Evolutionary conservation across 2,888 invertebrate species (phyloP).

Genomic region (Agapostemon virescens): DNA sequence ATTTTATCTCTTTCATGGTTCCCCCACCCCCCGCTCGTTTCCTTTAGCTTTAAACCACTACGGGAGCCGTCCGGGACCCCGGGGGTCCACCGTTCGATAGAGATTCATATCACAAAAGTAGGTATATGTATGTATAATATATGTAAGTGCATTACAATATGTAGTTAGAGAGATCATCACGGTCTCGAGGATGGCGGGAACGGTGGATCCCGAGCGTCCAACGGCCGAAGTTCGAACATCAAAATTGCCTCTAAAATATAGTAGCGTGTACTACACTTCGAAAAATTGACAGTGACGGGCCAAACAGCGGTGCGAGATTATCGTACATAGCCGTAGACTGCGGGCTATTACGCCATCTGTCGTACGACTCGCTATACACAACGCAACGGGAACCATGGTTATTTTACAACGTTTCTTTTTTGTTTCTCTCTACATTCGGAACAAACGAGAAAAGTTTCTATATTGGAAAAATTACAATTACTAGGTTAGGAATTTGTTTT

Average conservation of each 20-base stretch:
- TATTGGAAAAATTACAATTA: too few relatives aligned
- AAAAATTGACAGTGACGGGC: slow-evolving; percentile 68
- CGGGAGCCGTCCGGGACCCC: slow-evolving; percentile 38
- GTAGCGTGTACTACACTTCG: slow-evolving; percentile 61
- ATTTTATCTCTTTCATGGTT: slow-evolving; percentile 2
- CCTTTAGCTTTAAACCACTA: slow-evolving; percentile 35
- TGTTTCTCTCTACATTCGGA: background rate
- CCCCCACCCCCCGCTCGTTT: background rate
- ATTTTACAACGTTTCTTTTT: too few relatives aligned
- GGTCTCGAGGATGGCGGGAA: slow-evolving; percentile 53
- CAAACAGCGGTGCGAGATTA: slow-evolving; percentile 57
- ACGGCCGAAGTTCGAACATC: slow-evolving; percentile 48
- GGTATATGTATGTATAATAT: slow-evolving; percentile 32
- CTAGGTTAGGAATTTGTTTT: too few relatives aligned
- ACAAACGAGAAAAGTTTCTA: background rate
- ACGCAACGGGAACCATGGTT: background rate
- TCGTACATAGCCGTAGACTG: slow-evolving; percentile 28
- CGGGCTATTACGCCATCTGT: background rate
- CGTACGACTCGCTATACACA: background rate
- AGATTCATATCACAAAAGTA: slow-evolving; percentile 68
- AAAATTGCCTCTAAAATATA: slow-evolving; percentile 71
- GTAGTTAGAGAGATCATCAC: slow-evolving; percentile 59
- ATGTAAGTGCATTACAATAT: slow-evolving; percentile 50
- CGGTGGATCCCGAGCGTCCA: slow-evolving; percentile 45
- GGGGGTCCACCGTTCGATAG: slow-evolving; percentile 60